Percentiles rank a stretch among this genome's conserved stretches.
These are phyloP conservation scores for Lepus timidus DNA, from an alignment of 2,113 vertebrate species.

Conservation along the genomic window DNA sequence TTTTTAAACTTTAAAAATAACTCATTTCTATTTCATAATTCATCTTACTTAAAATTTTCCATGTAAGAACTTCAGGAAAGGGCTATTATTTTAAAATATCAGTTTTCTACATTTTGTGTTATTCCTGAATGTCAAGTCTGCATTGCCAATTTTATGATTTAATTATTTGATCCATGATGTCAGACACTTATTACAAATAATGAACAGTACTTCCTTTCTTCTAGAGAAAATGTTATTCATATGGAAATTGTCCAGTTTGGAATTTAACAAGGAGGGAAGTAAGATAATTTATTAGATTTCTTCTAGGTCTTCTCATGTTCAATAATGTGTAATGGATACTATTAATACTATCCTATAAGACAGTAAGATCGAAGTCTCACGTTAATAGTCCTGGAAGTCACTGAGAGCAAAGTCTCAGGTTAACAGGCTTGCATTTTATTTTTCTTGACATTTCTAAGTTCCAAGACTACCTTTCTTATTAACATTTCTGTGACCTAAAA, in stretches of 20 bases:
- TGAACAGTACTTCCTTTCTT: slow-evolving; percentile 79
- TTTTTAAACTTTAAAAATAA: slow-evolving; percentile 78
- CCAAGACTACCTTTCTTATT: background rate
- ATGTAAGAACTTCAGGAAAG: slow-evolving; percentile 33
- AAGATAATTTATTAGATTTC: slow-evolving; percentile 74
- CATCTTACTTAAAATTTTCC: slow-evolving; percentile 68
- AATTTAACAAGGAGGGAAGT: slow-evolving; percentile 69
- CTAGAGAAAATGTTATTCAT: slow-evolving; percentile 75
- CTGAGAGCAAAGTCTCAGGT: slow-evolving; percentile 18
- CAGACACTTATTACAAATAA: slow-evolving; percentile 82
- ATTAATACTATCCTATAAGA: slow-evolving; percentile 55
- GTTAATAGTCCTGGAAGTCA: slow-evolving; percentile 39
- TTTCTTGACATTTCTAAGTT: background rate
- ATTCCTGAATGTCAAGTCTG: slow-evolving; percentile 75
- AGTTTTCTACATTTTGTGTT: slow-evolving; percentile 69
- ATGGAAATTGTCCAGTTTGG: slow-evolving; percentile 74
- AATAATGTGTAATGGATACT: background rate
- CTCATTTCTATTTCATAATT: slow-evolving; percentile 72
- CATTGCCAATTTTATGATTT: slow-evolving; percentile 77
- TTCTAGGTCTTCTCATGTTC: slow-evolving; percentile 57
- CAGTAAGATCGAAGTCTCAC: slow-evolving; percentile 25
- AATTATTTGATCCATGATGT: slow-evolving; percentile 84
- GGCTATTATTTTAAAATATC: slow-evolving; percentile 78
- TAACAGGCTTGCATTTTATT: background rate
- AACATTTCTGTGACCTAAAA: slow-evolving; percentile 30